Evolutionary conservation across 1,140 invertebrate genomes (phyloP), one percentile per base, ranked within the genome.

Genomic region (Meloidogyne hapla): DNA sequence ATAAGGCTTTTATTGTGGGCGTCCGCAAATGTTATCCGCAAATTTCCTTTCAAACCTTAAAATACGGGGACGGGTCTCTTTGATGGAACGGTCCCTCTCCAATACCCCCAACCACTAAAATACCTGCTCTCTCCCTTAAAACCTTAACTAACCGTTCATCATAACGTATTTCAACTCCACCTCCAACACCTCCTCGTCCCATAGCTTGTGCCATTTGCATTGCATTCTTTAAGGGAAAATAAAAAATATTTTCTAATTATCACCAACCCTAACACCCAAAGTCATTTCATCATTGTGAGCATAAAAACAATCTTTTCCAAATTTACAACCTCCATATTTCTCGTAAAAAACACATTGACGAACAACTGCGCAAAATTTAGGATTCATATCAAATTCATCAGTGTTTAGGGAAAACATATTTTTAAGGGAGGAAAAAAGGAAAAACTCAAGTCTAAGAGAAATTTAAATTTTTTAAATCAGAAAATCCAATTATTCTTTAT

Each of bases 191-290:
- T 1, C 71, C 71, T 28, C 64, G 61, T 10, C 71, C 71, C 40
- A 73, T 73, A 38, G 71, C 26, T 21, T 73, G 71, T 33, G 71
- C 71, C 48, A 73, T 73, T 73, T 73, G 48, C 71, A 73, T 73
- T 40, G 71, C 71, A 21, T 73, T 73, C 38, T 56, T 56, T n/a
- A 56, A 56, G n/a, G n/a, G n/a, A 56, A 56, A 56, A 21, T 4
- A 48, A 48, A 48, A 56, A n/a, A 48, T 18, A 18, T 0, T 18
- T 56, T 21, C 18, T n/a, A 56, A 48, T 48, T 18, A 56, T n/a
- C 18, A 8, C n/a, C 8, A n/a, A 56, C 48, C n/a, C 56, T 18
- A 25, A 73, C 71, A 2, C 71, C 71, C 71, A 73, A 63, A 25
- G 71, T 73, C n/a, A 73, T 73, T 73, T 73, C 56, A 12, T 40